Evolutionary conservation across 2,888 invertebrate species (phyloP), one percentile per base, ranked within the genome.

Genomic region (Thelaira solivaga): DNA sequence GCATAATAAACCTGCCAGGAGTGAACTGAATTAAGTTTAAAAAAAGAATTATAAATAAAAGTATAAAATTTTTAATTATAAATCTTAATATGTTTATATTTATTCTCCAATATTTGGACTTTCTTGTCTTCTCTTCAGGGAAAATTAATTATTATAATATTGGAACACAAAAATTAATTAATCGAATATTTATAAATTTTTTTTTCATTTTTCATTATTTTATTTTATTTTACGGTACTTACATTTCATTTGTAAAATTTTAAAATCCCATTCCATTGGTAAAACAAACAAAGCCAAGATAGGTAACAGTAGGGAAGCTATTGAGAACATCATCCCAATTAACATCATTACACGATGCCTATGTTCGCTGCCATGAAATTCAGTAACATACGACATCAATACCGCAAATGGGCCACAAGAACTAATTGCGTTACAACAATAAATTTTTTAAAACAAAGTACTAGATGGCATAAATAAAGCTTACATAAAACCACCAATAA

Each of bases 321-420:
- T 84, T 51, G 93, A 92, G 82, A 92, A 92, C 83, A 93, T 92
- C 41, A 93, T 89, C 39, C 94, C 93, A 13, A 93, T 90, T 67
- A 92, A 90, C 83, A 93, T 91, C 57, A 94, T 90, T 26, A 94
- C 91, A n/a, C 92, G 90, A 0, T 92, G 90, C 22, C 95, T 90
- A 79, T 94, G 90, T 80, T 92, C 91, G 0, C 91, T 90, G 18
- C 92, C 90, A 85, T 95, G 95, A 76, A 95, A 91, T 87, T 95
- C 95, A 0, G 94, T 93, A 45, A 95, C 84, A 86, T 94, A 95
- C 0, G 94, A 91, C 82, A 93, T 91, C 45, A 94, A 88, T 10
- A 94, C 92, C 0, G 95, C 94, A 84, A 93, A 93, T 0, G 95
- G 95, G 0, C 95, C 95, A 82, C 92, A 92, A 22, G 91, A 90